Percentiles rank a stretch among this genome's conserved stretches.
Evolutionary conservation across 2,113 vertebrate genomes (phyloP).

Genomic region (Balaenoptera acutorostrata): DNA sequence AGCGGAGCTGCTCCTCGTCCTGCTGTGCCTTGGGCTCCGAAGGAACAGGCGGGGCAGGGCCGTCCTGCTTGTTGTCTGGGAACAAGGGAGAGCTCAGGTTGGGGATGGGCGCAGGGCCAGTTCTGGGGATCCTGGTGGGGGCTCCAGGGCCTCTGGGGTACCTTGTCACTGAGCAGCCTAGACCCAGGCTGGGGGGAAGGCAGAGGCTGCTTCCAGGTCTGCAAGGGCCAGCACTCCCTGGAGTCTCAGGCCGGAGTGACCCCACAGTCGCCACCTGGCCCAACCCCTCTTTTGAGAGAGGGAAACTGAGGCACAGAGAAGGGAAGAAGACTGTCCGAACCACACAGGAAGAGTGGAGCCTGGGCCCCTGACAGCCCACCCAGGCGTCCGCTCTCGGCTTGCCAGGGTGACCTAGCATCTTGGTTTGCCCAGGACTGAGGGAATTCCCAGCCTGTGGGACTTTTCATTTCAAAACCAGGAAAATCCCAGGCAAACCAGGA

Average conservation of each 20-base stretch:
- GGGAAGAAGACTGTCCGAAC: background rate
- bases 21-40: background rate
- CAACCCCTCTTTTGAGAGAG: background rate
- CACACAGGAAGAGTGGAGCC: background rate
- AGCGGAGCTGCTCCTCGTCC: slow-evolving; percentile 72
- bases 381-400: background rate
- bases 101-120: background rate
- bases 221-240: background rate
- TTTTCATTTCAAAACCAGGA: background rate
- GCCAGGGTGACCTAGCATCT: background rate
- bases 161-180: background rate
- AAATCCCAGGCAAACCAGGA: background rate
- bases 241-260: background rate
- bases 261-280: background rate
- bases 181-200: background rate
- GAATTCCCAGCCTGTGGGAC: background rate
- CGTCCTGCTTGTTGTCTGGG: slow-evolving; percentile 55
- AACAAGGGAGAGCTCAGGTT: background rate
- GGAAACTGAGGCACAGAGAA: background rate
- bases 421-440: background rate
- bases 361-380: background rate
- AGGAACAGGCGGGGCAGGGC: background rate
- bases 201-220: background rate
- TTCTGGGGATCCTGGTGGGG: background rate
- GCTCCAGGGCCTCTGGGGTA: background rate